Evolutionary conservation across 2,888 invertebrate genomes (phyloP).

Genomic region (Strigamia crassipes): DNA sequence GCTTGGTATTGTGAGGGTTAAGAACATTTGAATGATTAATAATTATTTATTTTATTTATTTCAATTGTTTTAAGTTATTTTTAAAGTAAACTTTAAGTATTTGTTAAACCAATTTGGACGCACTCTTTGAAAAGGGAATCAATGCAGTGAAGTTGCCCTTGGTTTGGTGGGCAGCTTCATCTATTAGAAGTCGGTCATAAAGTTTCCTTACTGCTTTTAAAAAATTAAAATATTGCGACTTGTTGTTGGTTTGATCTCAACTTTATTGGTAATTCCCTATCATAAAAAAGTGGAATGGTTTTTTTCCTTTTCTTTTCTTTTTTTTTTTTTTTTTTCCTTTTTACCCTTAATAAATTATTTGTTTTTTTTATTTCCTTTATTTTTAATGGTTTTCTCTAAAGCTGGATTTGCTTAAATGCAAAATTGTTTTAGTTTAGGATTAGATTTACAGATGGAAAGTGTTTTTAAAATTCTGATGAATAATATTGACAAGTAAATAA

Average conservation of each 20-base stretch:
- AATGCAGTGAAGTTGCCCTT: too few relatives aligned
- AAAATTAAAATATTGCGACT: not conserved
- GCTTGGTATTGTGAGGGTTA: too few relatives aligned
- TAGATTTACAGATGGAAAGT: not conserved
- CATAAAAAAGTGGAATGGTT: not conserved
- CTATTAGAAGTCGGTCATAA: too few relatives aligned
- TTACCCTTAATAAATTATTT: not conserved
- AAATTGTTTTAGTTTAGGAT: not conserved
- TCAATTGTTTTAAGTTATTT: too few relatives aligned
- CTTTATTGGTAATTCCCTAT: not conserved
- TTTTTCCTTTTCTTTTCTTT: not conserved
- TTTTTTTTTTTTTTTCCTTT: not conserved
- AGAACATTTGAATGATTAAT: too few relatives aligned
- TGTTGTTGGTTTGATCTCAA: not conserved
- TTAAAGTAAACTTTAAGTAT: too few relatives aligned
- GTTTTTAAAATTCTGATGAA: not conserved
- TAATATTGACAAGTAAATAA: not conserved
- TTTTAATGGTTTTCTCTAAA: not conserved
- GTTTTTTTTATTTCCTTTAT: not conserved
- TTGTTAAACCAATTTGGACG: too few relatives aligned
- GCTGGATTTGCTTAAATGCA: not conserved
- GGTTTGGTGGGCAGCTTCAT: too few relatives aligned
- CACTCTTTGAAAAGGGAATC: too few relatives aligned
- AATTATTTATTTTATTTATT: too few relatives aligned
- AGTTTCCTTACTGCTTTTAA: not conserved